A percentile compares a stretch with the other conserved stretches of the same genome.
Evolutionary conservation across 2,113 vertebrate genomes (phyloP).

Genomic region (Columbina picui): DNA sequence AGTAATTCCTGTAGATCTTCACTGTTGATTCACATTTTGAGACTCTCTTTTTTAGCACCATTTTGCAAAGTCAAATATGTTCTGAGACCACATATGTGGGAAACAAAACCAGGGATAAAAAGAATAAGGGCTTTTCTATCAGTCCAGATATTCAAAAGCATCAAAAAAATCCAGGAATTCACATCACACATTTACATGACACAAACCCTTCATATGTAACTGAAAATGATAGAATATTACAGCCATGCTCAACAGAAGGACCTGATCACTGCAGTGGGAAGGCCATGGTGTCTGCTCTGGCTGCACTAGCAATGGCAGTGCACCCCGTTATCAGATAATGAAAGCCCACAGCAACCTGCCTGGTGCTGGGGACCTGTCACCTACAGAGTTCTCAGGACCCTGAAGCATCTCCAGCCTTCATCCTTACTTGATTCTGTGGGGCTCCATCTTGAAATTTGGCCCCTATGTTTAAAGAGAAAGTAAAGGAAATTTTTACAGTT

Average conservation of each 20-base stretch:
- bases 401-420: neutral
- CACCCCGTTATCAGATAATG: fast-evolving
- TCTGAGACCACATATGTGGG: neutral
- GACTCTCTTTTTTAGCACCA: neutral
- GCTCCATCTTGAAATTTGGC: neutral
- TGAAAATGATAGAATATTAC: neutral
- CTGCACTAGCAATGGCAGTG: neutral
- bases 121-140: neutral
- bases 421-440: neutral
- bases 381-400: neutral
- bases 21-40: neutral
- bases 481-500: neutral
- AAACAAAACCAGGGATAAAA: neutral
- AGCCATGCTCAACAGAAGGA: neutral
- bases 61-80: neutral
- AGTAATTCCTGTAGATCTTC: neutral
- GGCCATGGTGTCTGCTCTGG: neutral
- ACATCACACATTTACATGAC: neutral
- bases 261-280: neutral
- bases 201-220: neutral
- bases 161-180: neutral
- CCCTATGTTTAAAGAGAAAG: neutral
- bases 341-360: neutral
- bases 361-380: fast-evolving
- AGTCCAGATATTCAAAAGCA: neutral